Percentiles rank a stretch among this genome's conserved stretches.
Evolutionary conservation across 2,797 vertebrate species (phyloP).

Genomic region (Bufotes viridis): DNA sequence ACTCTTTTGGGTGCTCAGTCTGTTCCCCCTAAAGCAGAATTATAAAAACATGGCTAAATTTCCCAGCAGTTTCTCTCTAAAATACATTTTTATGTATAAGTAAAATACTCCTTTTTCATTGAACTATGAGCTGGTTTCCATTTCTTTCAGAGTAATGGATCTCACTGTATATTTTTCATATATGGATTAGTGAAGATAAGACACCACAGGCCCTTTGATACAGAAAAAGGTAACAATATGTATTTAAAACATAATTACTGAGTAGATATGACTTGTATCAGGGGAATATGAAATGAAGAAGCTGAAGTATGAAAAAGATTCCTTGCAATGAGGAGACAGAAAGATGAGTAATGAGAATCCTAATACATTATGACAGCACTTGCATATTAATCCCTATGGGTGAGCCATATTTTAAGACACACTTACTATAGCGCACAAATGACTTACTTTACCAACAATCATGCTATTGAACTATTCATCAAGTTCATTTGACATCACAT

Average conservation of each 20-base stretch:
- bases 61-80: background rate
- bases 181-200: slow-evolving; percentile 19
- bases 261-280: slow-evolving; percentile 47
- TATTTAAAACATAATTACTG: slow-evolving; percentile 57
- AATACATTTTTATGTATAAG: slow-evolving; percentile 5
- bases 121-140: background rate
- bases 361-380: slow-evolving; percentile 59
- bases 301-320: slow-evolving; percentile 54
- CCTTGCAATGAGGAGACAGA: slow-evolving; percentile 46
- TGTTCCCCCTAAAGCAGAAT: background rate
- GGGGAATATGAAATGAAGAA: slow-evolving; percentile 53
- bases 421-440: slow-evolving; percentile 45
- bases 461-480: slow-evolving; percentile 64
- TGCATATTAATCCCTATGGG: slow-evolving; percentile 60
- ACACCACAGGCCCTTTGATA: slow-evolving; percentile 37
- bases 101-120: slow-evolving; percentile 3
- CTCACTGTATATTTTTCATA: slow-evolving; percentile 26
- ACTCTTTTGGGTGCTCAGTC: background rate
- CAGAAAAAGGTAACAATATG: slow-evolving; percentile 55
- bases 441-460: slow-evolving; percentile 64
- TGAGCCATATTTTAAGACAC: slow-evolving; percentile 50
- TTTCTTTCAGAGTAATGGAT: slow-evolving; percentile 31
- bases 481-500: slow-evolving; percentile 62
- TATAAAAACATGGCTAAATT: slow-evolving; percentile 2
- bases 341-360: slow-evolving; percentile 62